phyloP scores from a whole-genome alignment of 2,888 invertebrate species.

The Drosophila tripunctata region DNA sequence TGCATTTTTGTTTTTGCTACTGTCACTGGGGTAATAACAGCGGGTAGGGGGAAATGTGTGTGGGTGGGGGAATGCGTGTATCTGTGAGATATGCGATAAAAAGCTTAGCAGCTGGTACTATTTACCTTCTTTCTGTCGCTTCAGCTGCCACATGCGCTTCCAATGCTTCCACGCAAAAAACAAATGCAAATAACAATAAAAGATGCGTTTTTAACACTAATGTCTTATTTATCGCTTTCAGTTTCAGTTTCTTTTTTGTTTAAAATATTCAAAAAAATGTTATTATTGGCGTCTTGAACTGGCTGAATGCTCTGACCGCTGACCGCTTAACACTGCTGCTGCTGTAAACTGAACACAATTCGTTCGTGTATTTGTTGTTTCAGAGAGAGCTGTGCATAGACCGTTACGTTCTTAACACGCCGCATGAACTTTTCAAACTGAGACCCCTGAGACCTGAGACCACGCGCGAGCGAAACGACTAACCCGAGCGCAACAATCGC shows the following conservation, averaged over 20 bases:
- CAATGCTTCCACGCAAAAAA: conserved; percentile 2
- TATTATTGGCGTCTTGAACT: conserved; percentile 8
- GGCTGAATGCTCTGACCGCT: conserved; percentile 18
- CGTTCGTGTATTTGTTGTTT: conserved; percentile 10
- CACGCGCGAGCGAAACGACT: conserved; percentile 43
- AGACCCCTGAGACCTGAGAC: conserved; percentile 66
- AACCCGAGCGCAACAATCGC: conserved; percentile 21
- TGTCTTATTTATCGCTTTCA: conserved; percentile 2
- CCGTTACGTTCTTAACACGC: conserved; percentile 74
- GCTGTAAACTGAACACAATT: not conserved
- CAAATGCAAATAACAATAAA: conserved; percentile 54
- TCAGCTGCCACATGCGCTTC: conserved; percentile 33
- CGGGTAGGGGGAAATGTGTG: not conserved
- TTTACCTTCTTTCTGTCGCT: conserved; percentile 43
- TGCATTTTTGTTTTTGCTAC: conserved; percentile 40
- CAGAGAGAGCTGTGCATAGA: conserved; percentile 22
- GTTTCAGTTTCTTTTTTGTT: not conserved
- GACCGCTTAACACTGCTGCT: conserved; percentile 17
- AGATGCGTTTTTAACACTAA: conserved; percentile 53
- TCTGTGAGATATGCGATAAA: conserved; percentile 56
- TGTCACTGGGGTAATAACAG: conserved; percentile 20
- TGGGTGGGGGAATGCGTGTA: conserved; percentile 22
- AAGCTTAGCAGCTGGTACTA: conserved; percentile 53
- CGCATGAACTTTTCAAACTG: conserved; percentile 79
- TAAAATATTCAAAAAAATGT: not conserved